phyloP scores from a whole-genome alignment of 2,888 invertebrate species.

The Lysandra bellargus region DNA sequence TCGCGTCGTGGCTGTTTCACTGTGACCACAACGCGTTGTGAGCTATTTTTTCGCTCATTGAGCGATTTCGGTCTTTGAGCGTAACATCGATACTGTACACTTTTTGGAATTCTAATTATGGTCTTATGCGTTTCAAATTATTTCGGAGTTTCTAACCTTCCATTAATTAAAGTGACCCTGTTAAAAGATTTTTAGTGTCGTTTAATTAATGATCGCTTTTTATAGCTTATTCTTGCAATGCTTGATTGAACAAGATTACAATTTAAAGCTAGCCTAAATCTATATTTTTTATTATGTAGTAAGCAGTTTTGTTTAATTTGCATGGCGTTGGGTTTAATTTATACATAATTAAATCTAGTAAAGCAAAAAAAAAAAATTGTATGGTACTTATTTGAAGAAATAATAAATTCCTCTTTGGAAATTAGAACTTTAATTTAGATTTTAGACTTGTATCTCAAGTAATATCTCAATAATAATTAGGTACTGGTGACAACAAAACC shows the following conservation, averaged over 20 bases:
- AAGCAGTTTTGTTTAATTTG: no score
- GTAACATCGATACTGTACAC: constrained; percentile 39
- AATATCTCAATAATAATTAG: neutral
- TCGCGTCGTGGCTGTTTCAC: no score
- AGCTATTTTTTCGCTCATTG: no score
- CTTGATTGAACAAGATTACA: neutral
- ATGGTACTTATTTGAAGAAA: no score
- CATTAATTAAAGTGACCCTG: constrained; percentile 22
- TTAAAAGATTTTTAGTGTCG: constrained; percentile 15
- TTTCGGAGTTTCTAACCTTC: constrained; percentile 5
- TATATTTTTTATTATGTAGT: neutral
- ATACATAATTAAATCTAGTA: no score
- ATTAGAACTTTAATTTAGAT: neutral
- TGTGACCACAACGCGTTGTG: no score
- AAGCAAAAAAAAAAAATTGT: no score
- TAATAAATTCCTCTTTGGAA: no score
- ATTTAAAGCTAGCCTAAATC: neutral
- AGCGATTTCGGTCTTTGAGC: no score
- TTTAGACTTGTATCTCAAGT: neutral
- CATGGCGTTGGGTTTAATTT: no score
- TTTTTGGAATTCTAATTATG: constrained; percentile 47
- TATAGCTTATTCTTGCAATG: constrained; percentile 8
- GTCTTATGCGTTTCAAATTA: constrained; percentile 33
- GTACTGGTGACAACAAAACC: no score
- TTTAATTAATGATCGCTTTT: neutral